Evolutionary conservation across 1,140 invertebrate genomes (phyloP).

Genomic region (Elysia chlorotica): DNA sequence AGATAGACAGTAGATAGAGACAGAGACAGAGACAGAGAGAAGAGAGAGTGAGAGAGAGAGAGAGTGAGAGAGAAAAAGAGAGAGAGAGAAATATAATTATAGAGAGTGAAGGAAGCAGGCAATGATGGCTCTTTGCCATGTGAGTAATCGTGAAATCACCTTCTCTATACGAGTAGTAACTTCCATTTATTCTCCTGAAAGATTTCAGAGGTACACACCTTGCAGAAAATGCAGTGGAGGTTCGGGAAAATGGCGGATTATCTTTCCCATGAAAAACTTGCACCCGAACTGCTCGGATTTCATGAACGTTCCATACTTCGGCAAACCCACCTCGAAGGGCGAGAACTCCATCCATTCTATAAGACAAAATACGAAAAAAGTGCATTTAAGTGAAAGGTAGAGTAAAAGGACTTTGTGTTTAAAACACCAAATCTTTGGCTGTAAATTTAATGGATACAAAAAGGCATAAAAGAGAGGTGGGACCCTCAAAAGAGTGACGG

Average conservation of each 20-base stretch:
- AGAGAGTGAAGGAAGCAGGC: too few species aligned
- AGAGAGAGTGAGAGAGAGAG: too few species aligned
- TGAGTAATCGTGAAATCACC: too few species aligned
- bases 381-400: not conserved
- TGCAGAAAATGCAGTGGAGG: conserved; percentile 55
- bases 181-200: too few species aligned
- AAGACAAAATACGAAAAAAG: conserved; percentile 4
- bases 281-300: conserved; percentile 61
- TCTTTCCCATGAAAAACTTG: conserved; percentile 63
- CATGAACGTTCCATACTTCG: conserved; percentile 65
- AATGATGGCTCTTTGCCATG: too few species aligned
- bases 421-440: not conserved
- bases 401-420: not conserved
- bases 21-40: too few species aligned
- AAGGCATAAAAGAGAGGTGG: not conserved
- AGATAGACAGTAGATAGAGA: too few species aligned
- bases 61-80: too few species aligned
- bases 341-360: conserved; percentile 66
- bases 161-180: too few species aligned
- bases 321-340: conserved; percentile 64
- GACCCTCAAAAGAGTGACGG: not conserved
- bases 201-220: too few species aligned
- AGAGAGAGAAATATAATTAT: too few species aligned
- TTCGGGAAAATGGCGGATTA: conserved; percentile 61
- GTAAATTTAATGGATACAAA: not conserved